Base-by-base conservation (phyloP, 1,140 invertebrate species). In the Zaprionus gabonicus region DNA sequence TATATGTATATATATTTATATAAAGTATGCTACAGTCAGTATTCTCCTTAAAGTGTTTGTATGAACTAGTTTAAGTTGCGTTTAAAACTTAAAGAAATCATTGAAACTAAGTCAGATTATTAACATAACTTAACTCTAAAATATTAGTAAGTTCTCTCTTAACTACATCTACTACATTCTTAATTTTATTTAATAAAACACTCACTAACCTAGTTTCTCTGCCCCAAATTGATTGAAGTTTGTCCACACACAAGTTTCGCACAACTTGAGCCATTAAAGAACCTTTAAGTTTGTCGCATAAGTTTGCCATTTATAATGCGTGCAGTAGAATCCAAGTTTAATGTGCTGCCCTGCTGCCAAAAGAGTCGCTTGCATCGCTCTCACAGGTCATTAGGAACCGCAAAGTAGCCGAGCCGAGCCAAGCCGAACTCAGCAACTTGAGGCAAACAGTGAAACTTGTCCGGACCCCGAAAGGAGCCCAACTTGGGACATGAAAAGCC, bases 401-500 rank as follows among this genome's bases (percentile, higher is more conserved):
- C 68, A 64, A 75, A 75, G 58, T 64, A 59, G 59, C 59, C 67
- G 67, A 59, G 59, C 59, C 67, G 67, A 68, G 31, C 31, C 63
- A 36, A 49, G 12, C 15, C 31, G 28, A 44, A 12, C 38, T 12
- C 31, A 68, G 27, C 28, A 68, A 38, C 28, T 46, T 56, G n/a
- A 44, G 36, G 27, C 46, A 63, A 57, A 38, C 49, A 41, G 31
- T 12, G 17, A 64, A 76, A 83, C 72, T 80, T 80, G 38, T 59
- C 58, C 51, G 55, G 25, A 31, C 23, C 17, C 31, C 31, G 2
- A 31, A 34, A 57, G 41, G 69, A 62, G 63, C 27, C 58, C 10
- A 69, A 72, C 62, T 82, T 73, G 71, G 70, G 70, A 70, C 78
- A 79, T 63, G 71, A 34, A 87, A 87, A 87, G 84, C 84, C 69